Conservation (phyloP, 2,113 vertebrate species). For the Pimephales promelas region DNA sequence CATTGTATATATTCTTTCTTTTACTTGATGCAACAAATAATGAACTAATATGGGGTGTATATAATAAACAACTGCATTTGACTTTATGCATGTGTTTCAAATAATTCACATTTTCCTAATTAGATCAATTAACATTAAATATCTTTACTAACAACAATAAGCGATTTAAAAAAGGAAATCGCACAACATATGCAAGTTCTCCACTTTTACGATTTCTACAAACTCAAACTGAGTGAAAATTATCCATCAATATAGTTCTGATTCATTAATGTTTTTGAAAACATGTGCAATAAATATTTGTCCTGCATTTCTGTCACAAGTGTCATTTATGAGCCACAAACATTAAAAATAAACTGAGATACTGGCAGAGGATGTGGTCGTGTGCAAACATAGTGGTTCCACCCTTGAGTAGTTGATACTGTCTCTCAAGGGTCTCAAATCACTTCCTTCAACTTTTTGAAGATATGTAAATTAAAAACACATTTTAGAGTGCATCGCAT, state of each 20-base stretch:
- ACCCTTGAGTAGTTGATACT: too few relatives aligned
- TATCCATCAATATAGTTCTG: background rate
- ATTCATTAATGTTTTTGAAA: background rate
- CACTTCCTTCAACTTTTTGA: background rate
- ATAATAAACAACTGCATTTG: background rate
- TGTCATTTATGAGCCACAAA: background rate
- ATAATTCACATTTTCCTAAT: background rate
- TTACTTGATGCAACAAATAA: background rate
- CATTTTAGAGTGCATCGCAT: background rate
- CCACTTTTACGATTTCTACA: background rate
- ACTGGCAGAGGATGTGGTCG: too few relatives aligned
- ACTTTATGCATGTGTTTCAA: background rate
- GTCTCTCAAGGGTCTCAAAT: background rate
- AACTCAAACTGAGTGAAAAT: background rate
- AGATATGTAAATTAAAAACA: background rate
- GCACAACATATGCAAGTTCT: background rate
- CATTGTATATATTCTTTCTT: background rate
- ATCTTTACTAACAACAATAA: background rate
- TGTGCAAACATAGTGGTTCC: too few relatives aligned
- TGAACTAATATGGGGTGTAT: background rate
- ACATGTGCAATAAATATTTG: background rate
- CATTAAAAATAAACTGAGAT: background rate
- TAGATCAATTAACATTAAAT: background rate
- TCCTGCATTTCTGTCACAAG: background rate
- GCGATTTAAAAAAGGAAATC: background rate